These are phyloP conservation scores for Amiota communis DNA, from an alignment of 2,888 invertebrate genomes.

Conservation along the genomic window DNA sequence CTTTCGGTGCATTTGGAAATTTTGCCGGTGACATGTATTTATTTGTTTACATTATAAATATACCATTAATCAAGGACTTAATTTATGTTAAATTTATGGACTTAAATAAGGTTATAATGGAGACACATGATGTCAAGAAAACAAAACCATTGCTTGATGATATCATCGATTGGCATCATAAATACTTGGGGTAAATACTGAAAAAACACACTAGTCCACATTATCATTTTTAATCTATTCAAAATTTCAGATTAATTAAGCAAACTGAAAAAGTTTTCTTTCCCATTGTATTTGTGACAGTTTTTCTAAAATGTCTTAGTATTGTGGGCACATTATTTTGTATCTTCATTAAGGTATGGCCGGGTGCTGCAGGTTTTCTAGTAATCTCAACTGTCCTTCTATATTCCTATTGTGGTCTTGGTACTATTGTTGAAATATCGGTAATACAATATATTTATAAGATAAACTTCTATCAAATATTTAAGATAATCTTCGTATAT, in stretches of 20 bases:
- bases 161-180: slow-evolving; percentile 47
- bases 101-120: slow-evolving; percentile 33
- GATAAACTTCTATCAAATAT: background rate
- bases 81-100: slow-evolving; percentile 46
- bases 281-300: slow-evolving; percentile 52
- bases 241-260: slow-evolving; percentile 41
- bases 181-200: slow-evolving; percentile 44
- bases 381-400: slow-evolving; percentile 44
- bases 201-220: background rate
- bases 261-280: slow-evolving; percentile 47
- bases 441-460: slow-evolving; percentile 40
- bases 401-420: slow-evolving; percentile 59
- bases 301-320: slow-evolving; percentile 42
- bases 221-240: background rate
- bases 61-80: slow-evolving; percentile 49
- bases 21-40: slow-evolving; percentile 48
- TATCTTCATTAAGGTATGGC: slow-evolving; percentile 55
- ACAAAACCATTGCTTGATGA: slow-evolving; percentile 31
- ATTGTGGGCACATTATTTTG: slow-evolving; percentile 56
- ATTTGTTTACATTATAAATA: slow-evolving; percentile 40
- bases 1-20: slow-evolving; percentile 48
- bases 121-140: background rate
- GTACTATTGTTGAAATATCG: slow-evolving; percentile 57
- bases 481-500: background rate
- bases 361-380: slow-evolving; percentile 53